Conservation (phyloP, 2,888 invertebrate species). For the Metellina segmentata region DNA sequence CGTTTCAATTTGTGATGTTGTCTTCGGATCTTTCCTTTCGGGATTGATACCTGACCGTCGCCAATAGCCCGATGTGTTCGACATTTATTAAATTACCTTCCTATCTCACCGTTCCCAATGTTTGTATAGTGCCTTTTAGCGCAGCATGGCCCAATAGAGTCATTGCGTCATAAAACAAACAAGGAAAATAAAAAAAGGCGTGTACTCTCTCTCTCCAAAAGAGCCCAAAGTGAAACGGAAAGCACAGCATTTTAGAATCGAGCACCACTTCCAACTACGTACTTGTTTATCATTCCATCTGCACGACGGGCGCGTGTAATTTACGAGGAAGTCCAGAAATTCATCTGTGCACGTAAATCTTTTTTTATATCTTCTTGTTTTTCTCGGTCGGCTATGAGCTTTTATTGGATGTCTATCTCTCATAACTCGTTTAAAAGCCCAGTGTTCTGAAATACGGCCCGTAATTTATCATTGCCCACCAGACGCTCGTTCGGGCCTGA, state of each 20-base stretch:
- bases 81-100: no score
- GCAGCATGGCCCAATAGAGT: no score
- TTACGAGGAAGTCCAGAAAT: neutral
- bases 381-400: neutral
- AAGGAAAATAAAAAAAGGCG: no score
- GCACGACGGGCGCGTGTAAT: neutral
- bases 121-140: no score
- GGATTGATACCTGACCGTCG: no score
- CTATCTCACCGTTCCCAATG: no score
- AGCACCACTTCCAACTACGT: neutral
- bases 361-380: neutral
- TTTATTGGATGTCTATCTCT: neutral
- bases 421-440: neutral
- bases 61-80: no score
- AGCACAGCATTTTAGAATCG: neutral
- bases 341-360: neutral
- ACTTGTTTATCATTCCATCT: neutral
- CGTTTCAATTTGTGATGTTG: no score
- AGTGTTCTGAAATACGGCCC: neutral
- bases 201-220: neutral
- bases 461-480: neutral
- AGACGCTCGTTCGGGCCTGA: neutral
- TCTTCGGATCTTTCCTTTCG: no score
- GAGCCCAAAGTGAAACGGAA: neutral
- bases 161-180: no score